Evolutionary conservation across 2,113 vertebrate species (phyloP).

Genomic region (Neolamprologus brichardi): DNA sequence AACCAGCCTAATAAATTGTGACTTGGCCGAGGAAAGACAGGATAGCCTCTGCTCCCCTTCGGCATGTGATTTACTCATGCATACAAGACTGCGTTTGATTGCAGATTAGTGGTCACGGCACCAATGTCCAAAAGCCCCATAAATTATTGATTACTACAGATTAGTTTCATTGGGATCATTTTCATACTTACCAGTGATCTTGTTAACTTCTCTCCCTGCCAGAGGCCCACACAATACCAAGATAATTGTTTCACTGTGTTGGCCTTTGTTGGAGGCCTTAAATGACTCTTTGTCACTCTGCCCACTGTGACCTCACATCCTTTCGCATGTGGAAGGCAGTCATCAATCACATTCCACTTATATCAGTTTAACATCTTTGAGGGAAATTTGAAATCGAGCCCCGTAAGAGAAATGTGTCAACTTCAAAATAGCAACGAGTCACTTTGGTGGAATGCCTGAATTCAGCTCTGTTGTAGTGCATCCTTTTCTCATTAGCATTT

Average conservation of each 20-base stretch:
- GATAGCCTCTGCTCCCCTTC: background rate
- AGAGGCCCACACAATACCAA: conserved; percentile 37
- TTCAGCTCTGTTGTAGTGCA: background rate
- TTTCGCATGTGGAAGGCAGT: conserved; percentile 18
- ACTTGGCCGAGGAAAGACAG: background rate
- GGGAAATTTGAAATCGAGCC: background rate
- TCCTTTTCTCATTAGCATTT: conserved; percentile 14
- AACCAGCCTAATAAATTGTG: conserved; percentile 8
- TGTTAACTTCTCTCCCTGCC: conserved; percentile 4
- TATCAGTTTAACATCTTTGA: background rate
- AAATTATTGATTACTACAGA: conserved; percentile 36
- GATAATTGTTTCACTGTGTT: conserved; percentile 58
- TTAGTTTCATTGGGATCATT: conserved; percentile 6
- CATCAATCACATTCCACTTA: conserved; percentile 4
- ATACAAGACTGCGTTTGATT: conserved; percentile 15
- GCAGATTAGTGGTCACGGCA: background rate
- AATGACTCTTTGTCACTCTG: conserved; percentile 33
- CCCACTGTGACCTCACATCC: conserved; percentile 41
- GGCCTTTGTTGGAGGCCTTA: conserved; percentile 28
- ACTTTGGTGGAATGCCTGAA: background rate
- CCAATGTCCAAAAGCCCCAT: background rate
- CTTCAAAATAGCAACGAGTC: background rate
- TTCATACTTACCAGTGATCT: conserved; percentile 12
- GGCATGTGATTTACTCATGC: conserved; percentile 1
- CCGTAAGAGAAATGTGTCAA: background rate